These are phyloP conservation scores for Dendrolimus houi DNA, from an alignment of 2,888 invertebrate genomes.

Conservation along the genomic window DNA sequence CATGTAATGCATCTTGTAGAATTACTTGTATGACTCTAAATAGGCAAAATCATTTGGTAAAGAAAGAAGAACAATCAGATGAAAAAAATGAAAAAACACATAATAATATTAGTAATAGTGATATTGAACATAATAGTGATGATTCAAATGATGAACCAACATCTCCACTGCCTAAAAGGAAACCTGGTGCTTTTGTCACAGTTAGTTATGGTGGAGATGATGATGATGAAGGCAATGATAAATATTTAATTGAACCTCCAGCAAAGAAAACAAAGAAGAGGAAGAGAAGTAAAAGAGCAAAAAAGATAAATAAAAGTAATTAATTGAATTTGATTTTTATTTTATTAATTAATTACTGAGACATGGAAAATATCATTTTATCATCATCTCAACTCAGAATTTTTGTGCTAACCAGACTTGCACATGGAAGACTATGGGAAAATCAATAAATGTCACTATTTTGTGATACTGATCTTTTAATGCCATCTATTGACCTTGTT, in stretches of 20 bases:
- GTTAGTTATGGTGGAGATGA: constrained; percentile 51
- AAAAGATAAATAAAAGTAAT: constrained; percentile 9
- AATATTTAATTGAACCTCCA: constrained; percentile 26
- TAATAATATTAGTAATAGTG: constrained; percentile 15
- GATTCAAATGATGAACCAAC: constrained; percentile 28
- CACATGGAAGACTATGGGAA: too few species aligned
- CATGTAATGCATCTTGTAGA: constrained; percentile 81
- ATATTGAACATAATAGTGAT: constrained; percentile 27
- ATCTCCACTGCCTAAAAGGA: constrained; percentile 33
- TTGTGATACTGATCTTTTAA: too few species aligned
- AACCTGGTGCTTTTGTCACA: constrained; percentile 57
- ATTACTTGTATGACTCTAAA: constrained; percentile 83
- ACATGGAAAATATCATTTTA: too few species aligned
- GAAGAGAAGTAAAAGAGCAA: constrained; percentile 47
- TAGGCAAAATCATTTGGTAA: constrained; percentile 53
- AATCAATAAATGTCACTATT: too few species aligned
- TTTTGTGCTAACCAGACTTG: too few species aligned
- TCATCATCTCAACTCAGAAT: too few species aligned
- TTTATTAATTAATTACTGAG: too few species aligned
- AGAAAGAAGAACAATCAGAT: constrained; percentile 49
- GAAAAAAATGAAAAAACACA: constrained; percentile 19
- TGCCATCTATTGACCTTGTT: too few species aligned
- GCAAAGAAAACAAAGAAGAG: constrained; percentile 52
- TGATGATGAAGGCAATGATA: constrained; percentile 25
- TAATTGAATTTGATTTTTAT: constrained; percentile 4